Percentiles rank a stretch among this genome's conserved stretches.
Evolutionary conservation across 2,797 vertebrate species (phyloP).

Genomic region (Xyrichtys novacula): DNA sequence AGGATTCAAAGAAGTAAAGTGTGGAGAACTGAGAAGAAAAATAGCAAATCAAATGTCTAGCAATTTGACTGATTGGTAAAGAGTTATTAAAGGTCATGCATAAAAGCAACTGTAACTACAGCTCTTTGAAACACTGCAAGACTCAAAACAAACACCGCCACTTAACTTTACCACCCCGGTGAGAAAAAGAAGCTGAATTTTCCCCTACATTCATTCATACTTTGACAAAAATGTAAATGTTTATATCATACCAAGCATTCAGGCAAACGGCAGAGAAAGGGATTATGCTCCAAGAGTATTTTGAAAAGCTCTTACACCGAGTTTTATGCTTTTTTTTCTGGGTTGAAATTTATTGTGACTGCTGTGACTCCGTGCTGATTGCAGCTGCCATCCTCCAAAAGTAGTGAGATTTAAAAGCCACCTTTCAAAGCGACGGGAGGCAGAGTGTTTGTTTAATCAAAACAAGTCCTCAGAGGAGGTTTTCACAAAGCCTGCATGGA

Average conservation of each 20-base stretch:
- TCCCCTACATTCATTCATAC: not conserved
- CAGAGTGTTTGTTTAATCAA: conserved; percentile 19
- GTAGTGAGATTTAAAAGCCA: conserved; percentile 25
- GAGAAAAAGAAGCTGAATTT: conserved; percentile 4
- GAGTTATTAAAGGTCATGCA: not conserved
- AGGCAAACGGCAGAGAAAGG: conserved; percentile 17
- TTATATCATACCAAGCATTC: conserved; percentile 27
- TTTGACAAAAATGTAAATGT: conserved; percentile 11
- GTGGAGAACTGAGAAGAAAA: not conserved
- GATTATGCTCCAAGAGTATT: conserved; percentile 28
- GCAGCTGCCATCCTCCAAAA: conserved; percentile 40
- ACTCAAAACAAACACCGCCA: not conserved
- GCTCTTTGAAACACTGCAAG: not conserved
- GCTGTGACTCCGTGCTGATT: conserved; percentile 38
- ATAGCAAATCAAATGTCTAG: not conserved
- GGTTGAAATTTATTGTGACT: conserved; percentile 21
- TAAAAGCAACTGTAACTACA: conserved; percentile 4
- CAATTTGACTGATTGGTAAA: conserved; percentile 5
- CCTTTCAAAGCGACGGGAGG: conserved; percentile 23
- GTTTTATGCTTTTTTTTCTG: not conserved
- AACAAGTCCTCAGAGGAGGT: conserved; percentile 11
- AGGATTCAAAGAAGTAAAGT: not conserved
- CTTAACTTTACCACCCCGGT: not conserved
- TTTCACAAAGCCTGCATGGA: conserved; percentile 22
- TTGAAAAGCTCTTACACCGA: conserved; percentile 10